These are phyloP conservation scores for Psephotus haematonotus DNA, from an alignment of 2,113 vertebrate genomes.

Conservation along the genomic window DNA sequence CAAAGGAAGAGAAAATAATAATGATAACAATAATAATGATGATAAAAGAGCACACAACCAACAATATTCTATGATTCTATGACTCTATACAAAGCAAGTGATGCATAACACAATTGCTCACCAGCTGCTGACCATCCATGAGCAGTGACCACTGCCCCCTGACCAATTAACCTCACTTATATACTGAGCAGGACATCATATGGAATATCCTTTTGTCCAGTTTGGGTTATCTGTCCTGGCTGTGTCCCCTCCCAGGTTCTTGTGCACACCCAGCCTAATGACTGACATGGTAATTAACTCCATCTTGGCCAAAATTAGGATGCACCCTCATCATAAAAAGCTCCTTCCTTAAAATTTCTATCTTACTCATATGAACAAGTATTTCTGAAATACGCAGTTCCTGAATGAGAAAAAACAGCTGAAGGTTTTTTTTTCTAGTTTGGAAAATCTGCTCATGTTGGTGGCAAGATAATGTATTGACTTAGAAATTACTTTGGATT, in stretches of 20 bases:
- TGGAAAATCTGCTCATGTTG: background rate
- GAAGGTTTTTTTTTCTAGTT: background rate
- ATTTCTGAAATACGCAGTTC: background rate
- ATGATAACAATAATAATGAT: too few species aligned
- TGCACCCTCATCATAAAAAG: fast-evolving
- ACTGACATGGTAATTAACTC: background rate
- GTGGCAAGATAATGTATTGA: background rate
- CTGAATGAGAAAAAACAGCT: background rate
- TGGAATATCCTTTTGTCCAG: background rate
- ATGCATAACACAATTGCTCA: background rate
- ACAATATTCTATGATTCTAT: background rate
- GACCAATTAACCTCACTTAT: background rate
- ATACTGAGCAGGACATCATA: background rate
- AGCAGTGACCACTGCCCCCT: background rate
- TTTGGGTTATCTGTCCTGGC: background rate
- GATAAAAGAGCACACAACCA: background rate
- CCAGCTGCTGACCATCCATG: background rate
- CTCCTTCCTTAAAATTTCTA: background rate
- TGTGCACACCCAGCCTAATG: background rate
- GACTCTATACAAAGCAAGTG: background rate
- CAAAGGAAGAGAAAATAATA: background rate
- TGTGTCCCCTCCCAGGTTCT: background rate
- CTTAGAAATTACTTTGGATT: background rate
- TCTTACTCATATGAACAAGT: background rate
- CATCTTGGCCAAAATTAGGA: background rate